phyloP scores from a whole-genome alignment of 2,888 invertebrate genomes.

The Chrysolina americana region DNA sequence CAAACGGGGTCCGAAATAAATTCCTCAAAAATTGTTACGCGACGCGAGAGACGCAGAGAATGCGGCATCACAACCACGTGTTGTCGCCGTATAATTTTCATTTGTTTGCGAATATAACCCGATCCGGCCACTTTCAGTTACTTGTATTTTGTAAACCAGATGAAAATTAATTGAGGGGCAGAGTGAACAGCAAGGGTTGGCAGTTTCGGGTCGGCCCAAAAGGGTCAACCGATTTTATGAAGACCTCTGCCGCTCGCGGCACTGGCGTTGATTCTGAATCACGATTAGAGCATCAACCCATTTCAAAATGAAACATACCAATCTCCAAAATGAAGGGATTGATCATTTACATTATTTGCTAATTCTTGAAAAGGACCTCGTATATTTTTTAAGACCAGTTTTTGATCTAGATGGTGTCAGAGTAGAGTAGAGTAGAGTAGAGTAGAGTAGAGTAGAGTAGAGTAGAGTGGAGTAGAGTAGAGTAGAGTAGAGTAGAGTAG shows the following conservation, averaged over 20 bases:
- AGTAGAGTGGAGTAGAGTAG: no score
- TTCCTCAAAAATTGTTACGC: not conserved
- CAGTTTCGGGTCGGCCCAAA: not conserved
- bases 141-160: constrained; percentile 13
- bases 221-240: not conserved
- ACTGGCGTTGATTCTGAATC: not conserved
- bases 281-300: no score
- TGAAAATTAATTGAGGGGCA: constrained; percentile 11
- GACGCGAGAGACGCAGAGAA: not conserved
- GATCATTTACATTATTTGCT: no score
- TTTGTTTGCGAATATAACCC: not conserved
- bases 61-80: not conserved
- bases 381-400: no score
- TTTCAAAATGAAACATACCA: no score
- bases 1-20: not conserved
- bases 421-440: no score
- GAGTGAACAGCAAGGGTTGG: constrained; percentile 13
- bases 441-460: no score
- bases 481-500: no score
- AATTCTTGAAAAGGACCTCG: no score
- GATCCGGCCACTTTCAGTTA: constrained; percentile 4
- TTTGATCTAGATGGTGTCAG: no score
- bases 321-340: no score
- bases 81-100: not conserved
- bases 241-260: not conserved